Evolutionary conservation across 2,888 invertebrate genomes (phyloP).

Genomic region (Philereme transversata): DNA sequence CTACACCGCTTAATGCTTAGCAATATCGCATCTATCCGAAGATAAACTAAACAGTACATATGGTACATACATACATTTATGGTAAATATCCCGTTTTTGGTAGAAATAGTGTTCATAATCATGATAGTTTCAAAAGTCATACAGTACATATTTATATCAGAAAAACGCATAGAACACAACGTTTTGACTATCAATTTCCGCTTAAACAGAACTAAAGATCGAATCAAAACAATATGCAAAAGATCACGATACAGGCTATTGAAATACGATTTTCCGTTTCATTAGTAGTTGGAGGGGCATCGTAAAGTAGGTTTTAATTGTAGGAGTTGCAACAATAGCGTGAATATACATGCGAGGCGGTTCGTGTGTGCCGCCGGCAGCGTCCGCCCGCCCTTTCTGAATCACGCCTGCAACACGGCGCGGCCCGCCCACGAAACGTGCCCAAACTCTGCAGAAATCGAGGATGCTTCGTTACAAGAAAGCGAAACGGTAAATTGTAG

Average conservation of each 20-base stretch:
- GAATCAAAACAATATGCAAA: constrained; percentile 24
- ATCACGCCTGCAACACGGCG: constrained; percentile 58
- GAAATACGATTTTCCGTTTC: constrained; percentile 50
- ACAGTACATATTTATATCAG: too few species aligned
- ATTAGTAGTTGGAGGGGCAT: constrained; percentile 59
- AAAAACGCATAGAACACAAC: neutral
- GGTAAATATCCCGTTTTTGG: too few species aligned
- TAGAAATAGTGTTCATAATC: too few species aligned
- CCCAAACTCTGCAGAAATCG: constrained; percentile 40
- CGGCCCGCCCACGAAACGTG: constrained; percentile 51
- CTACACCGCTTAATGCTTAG: too few species aligned
- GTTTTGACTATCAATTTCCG: constrained; percentile 9
- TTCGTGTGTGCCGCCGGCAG: constrained; percentile 64
- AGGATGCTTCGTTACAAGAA: constrained; percentile 12
- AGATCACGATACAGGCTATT: constrained; percentile 52
- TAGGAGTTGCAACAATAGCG: constrained; percentile 68
- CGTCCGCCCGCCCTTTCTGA: constrained; percentile 61
- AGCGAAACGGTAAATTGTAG: constrained; percentile 15
- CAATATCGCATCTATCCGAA: too few species aligned
- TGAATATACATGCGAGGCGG: constrained; percentile 66
- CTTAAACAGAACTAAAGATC: constrained; percentile 15
- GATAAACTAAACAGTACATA: too few species aligned
- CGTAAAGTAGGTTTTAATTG: constrained; percentile 73
- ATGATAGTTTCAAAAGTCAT: too few species aligned
- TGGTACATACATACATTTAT: too few species aligned